Base-by-base conservation (phyloP, 2,797 vertebrate genomes). In the Cichlasoma orientale region DNA sequence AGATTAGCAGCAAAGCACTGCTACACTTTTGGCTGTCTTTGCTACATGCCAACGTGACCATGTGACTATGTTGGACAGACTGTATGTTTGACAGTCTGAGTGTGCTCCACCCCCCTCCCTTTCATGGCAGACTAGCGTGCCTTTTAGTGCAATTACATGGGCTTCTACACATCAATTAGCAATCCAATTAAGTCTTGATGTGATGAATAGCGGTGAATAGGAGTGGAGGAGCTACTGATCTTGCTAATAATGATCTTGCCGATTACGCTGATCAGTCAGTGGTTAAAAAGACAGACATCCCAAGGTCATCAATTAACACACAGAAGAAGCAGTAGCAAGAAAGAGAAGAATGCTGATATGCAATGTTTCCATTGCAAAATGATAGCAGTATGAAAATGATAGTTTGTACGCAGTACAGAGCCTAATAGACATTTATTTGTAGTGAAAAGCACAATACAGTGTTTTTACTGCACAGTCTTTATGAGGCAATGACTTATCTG, bases 121-220 rank as follows among this genome's bases (percentile, higher is more conserved):
- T 12, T 55, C 47, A 82, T 66, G 71, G 86, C 89, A 86, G 77
- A 57, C 80, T 79, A 75, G 83, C 85, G 90, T 92, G 90, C 90
- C 90, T 94, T 93, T 93, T 93, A 95, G 93, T 92, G 92, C 94
- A 95, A 94, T 95, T 94, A 94, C 93, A 94, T 93, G 91, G 91
- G 90, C 93, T 95, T 94, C 94, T 93, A 93, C 93, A 95, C 95
- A 95, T 95, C 93, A 95, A 95, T 95, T 96, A 95, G 92, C 93
- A 92, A 93, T 93, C 91, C 93, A 95, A 95, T 95, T 95, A 95
- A 91, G 93, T 86, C 90, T 75, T 87, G 92, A 94, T 93, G 92
- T 95, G 93, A 96, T 95, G 94, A 95, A 96, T 95, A 89, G 93
- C 77, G 19, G 82, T 78, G 92, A 90, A 91, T 86, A 77, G 88